A percentile compares a stretch with the other conserved stretches of the same genome.
Conservation (phyloP, 2,797 vertebrate genomes). For the Aeoliscus strigatus region DNA sequence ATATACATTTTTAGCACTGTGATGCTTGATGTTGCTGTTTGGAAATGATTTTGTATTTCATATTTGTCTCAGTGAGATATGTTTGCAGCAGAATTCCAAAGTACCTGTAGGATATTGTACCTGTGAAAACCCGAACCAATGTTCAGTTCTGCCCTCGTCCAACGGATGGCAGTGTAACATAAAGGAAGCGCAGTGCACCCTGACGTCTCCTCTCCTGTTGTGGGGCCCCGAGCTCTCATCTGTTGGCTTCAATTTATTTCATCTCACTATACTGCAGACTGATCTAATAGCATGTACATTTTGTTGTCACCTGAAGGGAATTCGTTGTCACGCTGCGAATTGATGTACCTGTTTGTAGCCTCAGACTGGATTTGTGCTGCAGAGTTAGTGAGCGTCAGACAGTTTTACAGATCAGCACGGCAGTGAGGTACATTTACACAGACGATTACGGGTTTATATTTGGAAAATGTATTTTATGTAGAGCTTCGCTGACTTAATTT, state of each 20-base stretch:
- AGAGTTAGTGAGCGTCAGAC: constrained; percentile 29
- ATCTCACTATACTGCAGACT: constrained; percentile 61
- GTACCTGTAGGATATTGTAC: no score
- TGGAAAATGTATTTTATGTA: constrained; percentile 30
- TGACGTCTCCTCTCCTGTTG: constrained; percentile 28
- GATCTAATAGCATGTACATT: constrained; percentile 69
- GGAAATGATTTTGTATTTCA: no score
- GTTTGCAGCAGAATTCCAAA: no score
- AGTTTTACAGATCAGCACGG: constrained; percentile 31
- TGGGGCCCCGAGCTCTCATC: constrained; percentile 57
- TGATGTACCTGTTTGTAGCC: constrained; percentile 63
- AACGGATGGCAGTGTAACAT: constrained; percentile 61
- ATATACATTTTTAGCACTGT: no score
- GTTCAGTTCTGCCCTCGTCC: constrained; percentile 31
- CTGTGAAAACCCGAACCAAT: neutral
- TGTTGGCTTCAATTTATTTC: constrained; percentile 66
- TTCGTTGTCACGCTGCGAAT: constrained; percentile 61
- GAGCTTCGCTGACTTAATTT: constrained; percentile 40
- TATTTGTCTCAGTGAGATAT: no score
- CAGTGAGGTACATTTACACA: constrained; percentile 23
- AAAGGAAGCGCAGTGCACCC: constrained; percentile 6
- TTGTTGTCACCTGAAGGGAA: constrained; percentile 64
- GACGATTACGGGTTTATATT: constrained; percentile 37
- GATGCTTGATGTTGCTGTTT: no score
- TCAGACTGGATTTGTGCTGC: constrained; percentile 55